Base-by-base conservation (phyloP, 2,797 vertebrate genomes). In the Coregonus suidteri region DNA sequence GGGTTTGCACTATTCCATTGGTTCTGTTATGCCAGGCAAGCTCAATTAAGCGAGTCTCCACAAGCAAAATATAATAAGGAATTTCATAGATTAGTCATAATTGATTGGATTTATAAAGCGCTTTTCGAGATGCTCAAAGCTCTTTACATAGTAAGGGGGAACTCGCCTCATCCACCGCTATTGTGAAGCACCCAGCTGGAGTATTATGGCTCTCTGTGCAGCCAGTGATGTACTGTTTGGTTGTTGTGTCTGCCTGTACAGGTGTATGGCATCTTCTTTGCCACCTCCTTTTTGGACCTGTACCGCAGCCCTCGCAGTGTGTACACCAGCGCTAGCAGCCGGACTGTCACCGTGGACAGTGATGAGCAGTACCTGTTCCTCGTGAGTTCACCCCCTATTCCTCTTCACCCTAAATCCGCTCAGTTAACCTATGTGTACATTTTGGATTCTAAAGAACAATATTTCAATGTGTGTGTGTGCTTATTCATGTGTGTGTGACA, bases 311-410 rank as follows among this genome's bases (percentile, higher is more conserved):
- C 97, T 1, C 91, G 78, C 77, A 94, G 88, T 79, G 74, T 92
- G 76, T 92, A 65, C 51, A 96, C 94, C 0, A 16, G 88, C 0
- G 86, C 93, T 1, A 93, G 92, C 85, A 95, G 95, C 83, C 74
- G 93, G 59, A 97, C 93, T 0, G 92, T 98, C 82, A 93, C 91
- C 0, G 97, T 99, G 74, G 94, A 94, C 82, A 93, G 91, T 6
- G 97, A 97, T 0, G 97, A 98, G 84, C 97, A 99, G 89, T 99
- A 97, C 83, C 94, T 99, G 69, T 98, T 99, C 85, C 91, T 99
- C 93, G 98, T 99, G 84, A 90, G 92, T 78, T 51, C 34, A 20
- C n/a, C 25, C 18, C 7, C 1, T 0, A 16, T 51, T 20, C 20
- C 62, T 25, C 30, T 47, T 0, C 20, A 25, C 25, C 37, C 64